Evolutionary conservation across 2,888 invertebrate genomes (phyloP), one percentile per base, ranked within the genome.

Genomic region (Epistrophe eligans): DNA sequence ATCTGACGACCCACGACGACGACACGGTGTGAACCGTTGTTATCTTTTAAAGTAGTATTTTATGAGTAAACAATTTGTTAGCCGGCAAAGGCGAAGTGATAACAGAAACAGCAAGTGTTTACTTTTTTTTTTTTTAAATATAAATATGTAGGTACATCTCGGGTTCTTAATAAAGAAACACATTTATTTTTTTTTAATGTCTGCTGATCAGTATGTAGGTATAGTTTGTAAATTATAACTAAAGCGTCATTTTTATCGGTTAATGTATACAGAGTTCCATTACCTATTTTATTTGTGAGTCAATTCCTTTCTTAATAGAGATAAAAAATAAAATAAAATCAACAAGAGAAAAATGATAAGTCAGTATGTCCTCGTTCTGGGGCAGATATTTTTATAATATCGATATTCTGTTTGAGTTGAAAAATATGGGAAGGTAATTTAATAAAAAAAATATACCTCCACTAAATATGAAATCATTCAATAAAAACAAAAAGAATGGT

Each of bases 61-160:
- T 70, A 67, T 43, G 67, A 70, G 67, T 62, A 80, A 80, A 80
- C 80, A 80, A 67, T 60, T 74, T 80, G 80, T 77, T 60, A 71
- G 40, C 60, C 43, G 28, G 40, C n/a, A 45, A 45, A 74, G 15
- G 15, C 15, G 28, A 13, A 32, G 13, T 70, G 80, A 70, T 80
- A 80, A 52, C 67, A 32, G 19, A 17, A 28, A 32, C 35, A 58
- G 35, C 71, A 32, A 66, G 32, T 80, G 73, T 80, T 80, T 80
- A 67, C 32, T 70, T 58, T 52, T 28, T 24, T 38, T 17, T 38
- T 38, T 19, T 5, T n/a, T 17, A 50, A 13, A 52, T 13, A n/a
- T 19, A n/a, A n/a, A n/a, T n/a, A n/a, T n/a, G n/a, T n/a, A n/a
- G n/a, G n/a, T n/a, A 13, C 17, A 35, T 0, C 40, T 60, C n/a